A percentile compares a stretch with the other conserved stretches of the same genome.
Conservation (phyloP, 2,113 vertebrate genomes). For the Riparia riparia region DNA sequence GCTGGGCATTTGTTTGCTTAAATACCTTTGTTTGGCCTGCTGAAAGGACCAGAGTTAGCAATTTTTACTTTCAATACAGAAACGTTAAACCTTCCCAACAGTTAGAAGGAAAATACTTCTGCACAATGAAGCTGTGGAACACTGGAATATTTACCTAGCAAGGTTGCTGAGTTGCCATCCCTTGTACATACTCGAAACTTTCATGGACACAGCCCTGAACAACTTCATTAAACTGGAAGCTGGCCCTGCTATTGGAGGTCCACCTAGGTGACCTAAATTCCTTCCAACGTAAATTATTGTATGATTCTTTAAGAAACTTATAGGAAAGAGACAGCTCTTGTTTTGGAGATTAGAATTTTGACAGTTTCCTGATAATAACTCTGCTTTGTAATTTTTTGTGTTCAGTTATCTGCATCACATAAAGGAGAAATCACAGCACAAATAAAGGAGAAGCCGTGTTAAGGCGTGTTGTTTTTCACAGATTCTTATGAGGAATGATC, state of each 20-base stretch:
- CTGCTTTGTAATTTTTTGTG: background rate
- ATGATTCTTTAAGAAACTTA: background rate
- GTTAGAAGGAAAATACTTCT: background rate
- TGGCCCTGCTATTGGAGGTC: background rate
- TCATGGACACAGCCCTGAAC: background rate
- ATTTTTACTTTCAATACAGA: background rate
- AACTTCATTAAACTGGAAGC: background rate
- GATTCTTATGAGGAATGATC: background rate
- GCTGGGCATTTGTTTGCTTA: background rate
- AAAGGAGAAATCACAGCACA: background rate
- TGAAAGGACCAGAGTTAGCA: background rate
- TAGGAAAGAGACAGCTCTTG: background rate
- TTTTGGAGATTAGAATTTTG: background rate
- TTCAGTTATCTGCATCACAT: background rate
- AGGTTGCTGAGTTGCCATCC: background rate
- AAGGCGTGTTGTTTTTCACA: background rate
- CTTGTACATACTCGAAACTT: background rate
- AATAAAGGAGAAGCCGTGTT: background rate
- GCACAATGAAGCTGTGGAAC: background rate
- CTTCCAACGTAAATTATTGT: background rate
- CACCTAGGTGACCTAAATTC: background rate
- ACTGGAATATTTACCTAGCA: background rate
- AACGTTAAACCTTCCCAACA: background rate
- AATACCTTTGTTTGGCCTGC: background rate
- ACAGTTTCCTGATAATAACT: background rate